A percentile compares a stretch with the other conserved stretches of the same genome.
Evolutionary conservation across 1,140 invertebrate species (phyloP).

Genomic region (Heterodera carotae): DNA sequence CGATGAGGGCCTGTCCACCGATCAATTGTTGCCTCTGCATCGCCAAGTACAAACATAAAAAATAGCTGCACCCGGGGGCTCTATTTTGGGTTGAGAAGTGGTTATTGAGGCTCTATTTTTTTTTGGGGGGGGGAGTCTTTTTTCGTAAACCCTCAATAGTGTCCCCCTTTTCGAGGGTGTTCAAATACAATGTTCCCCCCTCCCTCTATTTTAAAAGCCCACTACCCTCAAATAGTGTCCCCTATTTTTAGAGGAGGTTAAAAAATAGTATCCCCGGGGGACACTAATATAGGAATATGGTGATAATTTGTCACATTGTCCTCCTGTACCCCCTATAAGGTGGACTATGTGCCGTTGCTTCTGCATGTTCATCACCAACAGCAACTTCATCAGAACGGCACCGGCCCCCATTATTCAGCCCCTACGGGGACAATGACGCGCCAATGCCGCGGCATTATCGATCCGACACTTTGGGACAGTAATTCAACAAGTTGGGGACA

Average conservation of each 20-base stretch:
- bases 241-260: too few relatives aligned
- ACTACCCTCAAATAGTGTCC: too few relatives aligned
- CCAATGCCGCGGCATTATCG: conserved; percentile 3
- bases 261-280: too few relatives aligned
- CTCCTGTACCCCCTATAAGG: background rate
- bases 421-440: background rate
- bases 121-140: too few relatives aligned
- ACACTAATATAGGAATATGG: too few relatives aligned
- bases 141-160: too few relatives aligned
- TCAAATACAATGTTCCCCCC: too few relatives aligned
- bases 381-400: background rate
- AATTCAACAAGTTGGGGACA: conserved; percentile 30
- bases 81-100: too few relatives aligned
- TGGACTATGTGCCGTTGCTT: conserved; percentile 19
- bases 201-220: too few relatives aligned
- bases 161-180: too few relatives aligned
- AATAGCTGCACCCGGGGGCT: background rate
- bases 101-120: too few relatives aligned
- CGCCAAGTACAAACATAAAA: background rate
- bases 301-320: too few relatives aligned
- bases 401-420: background rate
- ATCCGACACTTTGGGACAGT: conserved; percentile 4
- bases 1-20: background rate
- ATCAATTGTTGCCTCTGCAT: background rate
- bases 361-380: background rate